Evolutionary conservation across 1,140 invertebrate genomes (phyloP).

Genomic region (Belonocnema kinseyi): DNA sequence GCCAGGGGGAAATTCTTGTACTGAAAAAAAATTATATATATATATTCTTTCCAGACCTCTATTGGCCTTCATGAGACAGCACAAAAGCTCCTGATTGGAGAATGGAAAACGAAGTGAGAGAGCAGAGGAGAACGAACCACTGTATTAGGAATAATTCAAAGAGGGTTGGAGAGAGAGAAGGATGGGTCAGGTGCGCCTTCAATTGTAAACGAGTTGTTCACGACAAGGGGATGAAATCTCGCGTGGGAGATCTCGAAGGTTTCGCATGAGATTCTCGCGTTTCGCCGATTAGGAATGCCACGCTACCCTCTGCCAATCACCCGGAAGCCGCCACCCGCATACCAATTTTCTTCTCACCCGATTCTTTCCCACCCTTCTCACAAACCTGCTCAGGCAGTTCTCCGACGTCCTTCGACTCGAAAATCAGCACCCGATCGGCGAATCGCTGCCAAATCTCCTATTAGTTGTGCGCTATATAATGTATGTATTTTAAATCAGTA

Average conservation of each 20-base stretch:
- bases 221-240: conserved; percentile 30
- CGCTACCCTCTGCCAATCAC: conserved; percentile 61
- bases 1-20: too few species aligned
- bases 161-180: too few species aligned
- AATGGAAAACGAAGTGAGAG: too few species aligned
- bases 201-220: conserved; percentile 18
- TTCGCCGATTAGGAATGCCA: conserved; percentile 56
- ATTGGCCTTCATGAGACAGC: too few species aligned
- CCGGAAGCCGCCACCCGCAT: conserved; percentile 57
- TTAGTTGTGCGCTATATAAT: too few species aligned
- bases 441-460: too few species aligned
- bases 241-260: conserved; percentile 27
- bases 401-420: conserved; percentile 3
- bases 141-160: too few species aligned
- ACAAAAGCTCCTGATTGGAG: too few species aligned
- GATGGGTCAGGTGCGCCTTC: conserved; percentile 17
- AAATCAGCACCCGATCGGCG: background rate
- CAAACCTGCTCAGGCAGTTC: background rate
- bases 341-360: conserved; percentile 54
- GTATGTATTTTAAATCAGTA: too few species aligned
- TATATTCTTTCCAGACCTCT: too few species aligned
- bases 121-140: too few species aligned
- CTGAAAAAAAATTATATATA: too few species aligned
- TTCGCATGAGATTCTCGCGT: conserved; percentile 19
- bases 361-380: background rate